Base-by-base conservation (phyloP, 35 echinoderm and acorn worm species). In the Anneissia japonica region DNA sequence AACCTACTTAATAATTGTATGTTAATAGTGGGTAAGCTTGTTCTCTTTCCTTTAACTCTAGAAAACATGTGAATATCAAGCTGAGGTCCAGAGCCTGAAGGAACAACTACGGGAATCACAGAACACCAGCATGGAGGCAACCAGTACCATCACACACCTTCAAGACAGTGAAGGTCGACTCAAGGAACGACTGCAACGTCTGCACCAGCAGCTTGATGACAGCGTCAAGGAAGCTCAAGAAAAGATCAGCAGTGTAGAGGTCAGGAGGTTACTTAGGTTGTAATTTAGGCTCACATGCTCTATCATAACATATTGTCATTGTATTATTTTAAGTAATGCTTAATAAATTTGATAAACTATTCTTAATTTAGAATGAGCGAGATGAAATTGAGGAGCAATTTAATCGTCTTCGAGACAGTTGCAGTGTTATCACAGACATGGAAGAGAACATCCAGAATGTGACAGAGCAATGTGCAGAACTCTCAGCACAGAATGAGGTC, bases 21-120 rank as follows among this genome's bases (percentile, higher is more conserved):
- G 51, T 19, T 16, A 64, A 23, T 23, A 64, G 9, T 64, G 51
- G 2, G 80, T 26, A 1, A 0, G 11, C 0, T 33, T 4, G 14
- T 46, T 46, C 23, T 56, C 31, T 7, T 43, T 64, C 26, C 0
- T 36, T 37, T 74, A 17, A 33, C 41, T 83, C 2, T 23, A 92
- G 90, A 86, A 45, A 46, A 81, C 85, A 29, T 80, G 78, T 31
- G 72, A 92, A 41, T 82, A 92, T 23, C 85, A 92, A 35, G 80
- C 76, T 41, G 90, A 92, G 80, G 14, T 92, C 32, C 86, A 83
- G 72, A 19, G 5, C 19, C 41, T 92, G 26, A 87, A 83, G 39
- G 77, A 87, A 31, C 78, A 87, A 35, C 36, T 92, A n/a, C 75
- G 90, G 41, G 79, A 87, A 6, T 80, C 90, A 12, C 56, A 88